Conservation (phyloP, 2,113 vertebrate species). For the Cettia cetti region DNA sequence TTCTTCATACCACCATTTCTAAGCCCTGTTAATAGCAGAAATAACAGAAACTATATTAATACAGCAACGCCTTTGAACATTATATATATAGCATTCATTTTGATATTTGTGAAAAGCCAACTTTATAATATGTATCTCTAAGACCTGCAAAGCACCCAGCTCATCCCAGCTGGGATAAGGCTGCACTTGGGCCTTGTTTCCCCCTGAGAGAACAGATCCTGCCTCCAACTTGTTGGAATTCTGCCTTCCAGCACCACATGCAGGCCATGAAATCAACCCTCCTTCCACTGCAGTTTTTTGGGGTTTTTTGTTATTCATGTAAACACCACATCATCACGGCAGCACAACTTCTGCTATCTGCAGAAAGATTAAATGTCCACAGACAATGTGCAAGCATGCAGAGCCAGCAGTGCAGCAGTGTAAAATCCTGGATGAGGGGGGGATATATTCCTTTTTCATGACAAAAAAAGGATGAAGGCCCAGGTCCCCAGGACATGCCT, state of each 20-base stretch:
- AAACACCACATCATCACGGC: fast-evolving
- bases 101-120: no score
- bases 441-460: background rate
- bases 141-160: slow-evolving; percentile 17
- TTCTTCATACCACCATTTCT: no score
- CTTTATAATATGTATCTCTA: no score
- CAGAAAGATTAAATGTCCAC: background rate
- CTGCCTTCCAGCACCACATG: background rate
- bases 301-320: background rate
- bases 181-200: background rate
- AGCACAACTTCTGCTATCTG: background rate
- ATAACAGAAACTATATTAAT: no score
- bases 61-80: no score
- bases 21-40: no score
- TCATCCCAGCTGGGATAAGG: slow-evolving; percentile 30
- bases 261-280: background rate
- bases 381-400: background rate
- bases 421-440: background rate
- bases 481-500: background rate
- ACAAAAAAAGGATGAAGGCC: background rate
- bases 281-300: background rate
- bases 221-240: background rate
- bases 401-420: background rate
- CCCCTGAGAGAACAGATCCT: background rate
- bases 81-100: no score